Base-by-base conservation (phyloP, 2,113 vertebrate species). In the Hippocampus guttulatus region DNA sequence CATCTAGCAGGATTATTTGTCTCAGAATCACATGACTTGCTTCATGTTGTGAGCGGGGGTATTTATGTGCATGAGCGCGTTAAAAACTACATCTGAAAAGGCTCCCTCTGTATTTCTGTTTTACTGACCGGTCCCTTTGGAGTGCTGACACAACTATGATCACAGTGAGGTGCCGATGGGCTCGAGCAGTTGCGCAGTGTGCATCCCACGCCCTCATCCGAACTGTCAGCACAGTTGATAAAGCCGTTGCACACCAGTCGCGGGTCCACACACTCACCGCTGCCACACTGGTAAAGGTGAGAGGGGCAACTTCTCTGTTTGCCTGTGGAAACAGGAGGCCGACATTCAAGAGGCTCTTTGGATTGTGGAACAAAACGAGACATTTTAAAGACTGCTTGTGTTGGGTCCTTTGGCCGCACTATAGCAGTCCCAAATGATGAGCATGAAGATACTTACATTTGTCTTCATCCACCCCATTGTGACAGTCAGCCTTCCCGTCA, bases 51-150 rank as follows among this genome's bases (percentile, higher is more conserved):
- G 20, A 64, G 9, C 20, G 23, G 15, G 40, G 20, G 20, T 64
- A 64, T 21, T 41, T 25, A 60, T 61, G 5, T 38, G 18, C 8
- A 61, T 30, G 23, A 3, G 27, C 18, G 5, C 2, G 18, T 20
- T 20, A 51, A 51, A 45, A 51, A 21, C 10, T 10, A 23, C 21
- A 55, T 23, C 52, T 41, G 41, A 25, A 40, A 43, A 41, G 9
- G 51, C 10, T 14, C 2, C 41, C 12, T 12, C 14, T 3, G 3
- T 0, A 11, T 5, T 16, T 16, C 15, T 0, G 15, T 40, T 43
- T 47, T 16, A 86, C 95, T 93, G 75, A 97, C 95, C 67, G 93
- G 87, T 51, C 95, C 96, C 0, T 66, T 80, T 0, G 96, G 96
- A 0, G 95, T 94, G 49, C 47, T 87, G 85, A 93, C 83, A 85